Evolutionary conservation across 2,113 vertebrate genomes (phyloP).

Genomic region (Caranx melampygus): DNA sequence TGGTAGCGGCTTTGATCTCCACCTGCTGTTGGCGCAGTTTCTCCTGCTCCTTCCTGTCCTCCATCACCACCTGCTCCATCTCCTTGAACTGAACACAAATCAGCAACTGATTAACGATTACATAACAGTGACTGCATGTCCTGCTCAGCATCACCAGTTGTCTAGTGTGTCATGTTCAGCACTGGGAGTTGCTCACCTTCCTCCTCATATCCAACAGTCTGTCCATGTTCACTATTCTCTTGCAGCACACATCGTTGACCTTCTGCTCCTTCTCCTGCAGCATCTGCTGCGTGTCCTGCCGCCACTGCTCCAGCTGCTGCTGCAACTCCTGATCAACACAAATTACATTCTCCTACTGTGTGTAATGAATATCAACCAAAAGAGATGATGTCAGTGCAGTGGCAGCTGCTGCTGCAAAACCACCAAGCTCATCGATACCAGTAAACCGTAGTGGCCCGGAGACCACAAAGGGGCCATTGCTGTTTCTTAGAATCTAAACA

Average conservation of each 20-base stretch:
- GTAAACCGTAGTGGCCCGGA: not conserved
- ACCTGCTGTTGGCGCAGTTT: slow-evolving; percentile 32
- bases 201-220: slow-evolving; percentile 58
- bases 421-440: too few species aligned
- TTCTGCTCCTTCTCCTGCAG: slow-evolving; percentile 56
- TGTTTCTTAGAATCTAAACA: too few species aligned
- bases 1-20: slow-evolving; percentile 44
- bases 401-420: not conserved
- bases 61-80: slow-evolving; percentile 69
- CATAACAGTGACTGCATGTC: not conserved
- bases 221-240: slow-evolving; percentile 51
- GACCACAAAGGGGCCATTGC: not conserved
- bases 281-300: slow-evolving; percentile 40
- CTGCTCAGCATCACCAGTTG: not conserved
- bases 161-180: too few species aligned
- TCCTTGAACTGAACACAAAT: slow-evolving; percentile 56
- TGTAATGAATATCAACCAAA: not conserved
- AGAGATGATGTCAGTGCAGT: too few species aligned
- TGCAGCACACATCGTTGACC: slow-evolving; percentile 22
- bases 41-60: slow-evolving; percentile 67
- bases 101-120: not conserved
- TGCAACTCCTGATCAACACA: slow-evolving; percentile 49
- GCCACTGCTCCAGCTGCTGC: slow-evolving; percentile 37
- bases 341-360: not conserved
- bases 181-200: slow-evolving; percentile 41